Base-by-base conservation (phyloP, 2,797 vertebrate species). In the Craterocephalus amniculus region DNA sequence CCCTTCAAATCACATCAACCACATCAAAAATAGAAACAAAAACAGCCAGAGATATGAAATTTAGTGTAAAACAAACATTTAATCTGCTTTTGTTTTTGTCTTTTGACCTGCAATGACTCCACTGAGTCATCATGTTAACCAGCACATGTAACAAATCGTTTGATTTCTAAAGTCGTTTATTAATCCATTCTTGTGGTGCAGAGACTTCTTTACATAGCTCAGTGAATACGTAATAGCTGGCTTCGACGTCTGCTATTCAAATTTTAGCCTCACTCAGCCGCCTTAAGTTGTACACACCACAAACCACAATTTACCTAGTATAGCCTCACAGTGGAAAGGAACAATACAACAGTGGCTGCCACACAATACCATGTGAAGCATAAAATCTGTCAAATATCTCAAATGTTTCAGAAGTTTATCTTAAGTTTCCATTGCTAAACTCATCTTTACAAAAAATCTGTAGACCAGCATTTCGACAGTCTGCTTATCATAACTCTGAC, bases 211-310 rank as follows among this genome's bases (percentile, higher is more conserved):
- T 80, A 76, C 79, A 83, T 80, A 86, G 83, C 79, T 85, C 71
- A 56, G 71, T 60, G 68, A 85, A 51, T 81, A 36, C 56, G 78
- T 83, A 85, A 89, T 83, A 79, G 72, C 72, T 57, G 74, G 80
- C 76, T 88, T 68, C 58, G 74, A 84, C 88, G 88, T 88, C 88
- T 89, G 89, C 74, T 91, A 82, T 77, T 83, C 71, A 82, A 83
- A 85, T 88, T 78, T 76, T 43, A 80, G 73, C 86, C 73, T 81
- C 65, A 62, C 73, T 82, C 80, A 87, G 80, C 81, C 79, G 72
- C 79, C 76, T 78, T 79, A 86, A 89, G 67, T 67, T 60, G 67
- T 66, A 64, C 72, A 78, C 43, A 64, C 2, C 34, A 78, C 64
- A 83, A 70, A 62, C 79, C 74, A 72, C 86, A 76, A 62, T 79